Base-by-base conservation (phyloP, 1,140 invertebrate genomes). In the Aleiodes sp. region DNA sequence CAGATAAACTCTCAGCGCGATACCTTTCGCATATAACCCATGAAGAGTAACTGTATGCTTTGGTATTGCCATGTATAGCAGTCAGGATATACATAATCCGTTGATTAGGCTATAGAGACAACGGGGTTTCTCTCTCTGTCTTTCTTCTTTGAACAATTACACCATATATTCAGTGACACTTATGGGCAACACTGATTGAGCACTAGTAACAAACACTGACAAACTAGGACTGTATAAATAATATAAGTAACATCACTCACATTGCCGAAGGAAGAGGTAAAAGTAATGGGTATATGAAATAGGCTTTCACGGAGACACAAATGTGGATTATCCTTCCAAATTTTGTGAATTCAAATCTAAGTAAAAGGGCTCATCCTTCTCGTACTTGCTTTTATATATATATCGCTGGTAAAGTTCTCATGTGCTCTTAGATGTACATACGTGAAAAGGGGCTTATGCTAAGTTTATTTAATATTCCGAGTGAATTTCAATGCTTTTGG, bases 21-120 rank as follows among this genome's bases (percentile, higher is more conserved):
- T 29, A 31, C 3, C 33, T 14, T 65, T 37, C 16, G 29, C 14
- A 68, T 61, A 61, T 52, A 52, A 41, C 37, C 56, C 28, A n/a
- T 46, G 21, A 16, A 29, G 33, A 68, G 19, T 68, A 61, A 68
- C 65, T 68, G 37, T 68, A 68, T 68, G 43, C n/a, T 52, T 9
- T 9, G 19, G 4, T 52, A 21, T 52, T 52, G 43, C 14, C 19
- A 52, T 52, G 19, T 28, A 19, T 52, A 52, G 19, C 37, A 33
- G 9, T 7, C 14, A 16, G 66, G 37, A 68, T 68, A 46, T 60
- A 68, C 35, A 57, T 68, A 68, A 68, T 68, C 66, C 66, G 66
- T 68, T 68, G 66, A 68, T 68, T 68, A 68, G 66, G 61, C 66
- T 68, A 68, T 46, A 68, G 57, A 60, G 35, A 68, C 57, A 39